Conservation (phyloP, 2,888 invertebrate genomes). For the Ptilodon capucinus region DNA sequence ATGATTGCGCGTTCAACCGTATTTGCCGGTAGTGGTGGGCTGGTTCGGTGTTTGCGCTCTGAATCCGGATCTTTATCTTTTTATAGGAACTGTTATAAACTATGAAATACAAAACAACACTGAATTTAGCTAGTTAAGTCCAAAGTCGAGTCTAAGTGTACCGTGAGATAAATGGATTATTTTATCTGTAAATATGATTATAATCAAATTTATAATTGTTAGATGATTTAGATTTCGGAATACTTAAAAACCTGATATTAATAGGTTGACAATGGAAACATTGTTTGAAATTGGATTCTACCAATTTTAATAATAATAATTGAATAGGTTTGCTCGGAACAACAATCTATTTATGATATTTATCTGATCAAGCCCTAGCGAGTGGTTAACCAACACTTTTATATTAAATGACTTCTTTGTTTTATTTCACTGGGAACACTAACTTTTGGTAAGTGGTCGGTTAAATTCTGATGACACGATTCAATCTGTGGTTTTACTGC, state of each 20-base stretch:
- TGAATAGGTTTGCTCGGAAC: too few species aligned
- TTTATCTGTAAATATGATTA: too few species aligned
- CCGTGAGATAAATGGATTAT: too few species aligned
- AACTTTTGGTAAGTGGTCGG: conserved; percentile 36
- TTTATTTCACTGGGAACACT: conserved; percentile 41
- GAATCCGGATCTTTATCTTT: background rate
- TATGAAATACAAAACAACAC: too few species aligned
- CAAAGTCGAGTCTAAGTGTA: too few species aligned
- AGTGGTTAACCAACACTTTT: conserved; percentile 43
- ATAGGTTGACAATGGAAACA: too few species aligned
- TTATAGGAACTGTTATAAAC: background rate
- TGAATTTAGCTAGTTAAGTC: too few species aligned
- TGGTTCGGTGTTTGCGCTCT: background rate
- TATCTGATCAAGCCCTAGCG: conserved; percentile 3
- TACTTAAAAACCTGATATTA: too few species aligned
- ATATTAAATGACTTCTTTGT: conserved; percentile 63
- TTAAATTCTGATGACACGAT: conserved; percentile 45
- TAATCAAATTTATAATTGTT: too few species aligned
- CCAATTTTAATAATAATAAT: background rate
- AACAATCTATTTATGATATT: background rate
- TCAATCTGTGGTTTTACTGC: conserved; percentile 43
- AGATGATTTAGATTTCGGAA: too few species aligned
- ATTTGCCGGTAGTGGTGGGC: conserved; percentile 5
- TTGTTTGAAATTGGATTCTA: too few species aligned
- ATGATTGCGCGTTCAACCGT: conserved; percentile 43